A percentile compares a stretch with the other conserved stretches of the same genome.
phyloP scores from a whole-genome alignment of 2,888 invertebrate genomes.

The Cyaniris semiargus region DNA sequence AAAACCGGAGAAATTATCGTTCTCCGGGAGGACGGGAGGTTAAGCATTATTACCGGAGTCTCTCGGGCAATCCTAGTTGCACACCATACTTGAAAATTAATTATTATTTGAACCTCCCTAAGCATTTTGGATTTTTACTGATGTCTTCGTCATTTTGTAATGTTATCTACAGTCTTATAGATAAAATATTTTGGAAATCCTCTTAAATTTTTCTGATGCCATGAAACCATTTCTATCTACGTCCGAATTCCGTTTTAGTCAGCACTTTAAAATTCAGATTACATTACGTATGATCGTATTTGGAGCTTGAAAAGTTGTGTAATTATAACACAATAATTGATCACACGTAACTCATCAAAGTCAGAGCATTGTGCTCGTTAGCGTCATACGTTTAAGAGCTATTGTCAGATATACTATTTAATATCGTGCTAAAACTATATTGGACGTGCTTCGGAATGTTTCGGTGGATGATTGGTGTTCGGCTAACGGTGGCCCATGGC shows the following conservation, averaged over 20 bases:
- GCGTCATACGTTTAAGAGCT: neutral
- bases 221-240: neutral
- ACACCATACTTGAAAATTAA: no score
- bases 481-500: neutral
- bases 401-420: neutral
- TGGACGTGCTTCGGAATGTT: neutral
- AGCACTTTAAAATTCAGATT: conserved; percentile 5
- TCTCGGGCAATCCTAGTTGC: no score
- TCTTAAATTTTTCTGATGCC: neutral
- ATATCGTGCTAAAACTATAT: conserved; percentile 24
- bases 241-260: neutral
- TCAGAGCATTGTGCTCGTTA: neutral
- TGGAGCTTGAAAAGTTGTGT: conserved; percentile 36
- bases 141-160: neutral
- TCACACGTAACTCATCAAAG: conserved; percentile 35
- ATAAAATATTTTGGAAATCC: neutral
- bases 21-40: no score
- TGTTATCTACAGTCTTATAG: neutral
- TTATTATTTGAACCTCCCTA: no score
- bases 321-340: conserved; percentile 42
- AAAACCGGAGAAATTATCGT: no score
- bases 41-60: no score
- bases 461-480: conserved; percentile 2
- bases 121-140: no score
- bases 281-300: conserved; percentile 19